Evolutionary conservation across 2,113 vertebrate species (phyloP), one percentile per base, ranked within the genome.

Genomic region (Pelmatolapia mariae): DNA sequence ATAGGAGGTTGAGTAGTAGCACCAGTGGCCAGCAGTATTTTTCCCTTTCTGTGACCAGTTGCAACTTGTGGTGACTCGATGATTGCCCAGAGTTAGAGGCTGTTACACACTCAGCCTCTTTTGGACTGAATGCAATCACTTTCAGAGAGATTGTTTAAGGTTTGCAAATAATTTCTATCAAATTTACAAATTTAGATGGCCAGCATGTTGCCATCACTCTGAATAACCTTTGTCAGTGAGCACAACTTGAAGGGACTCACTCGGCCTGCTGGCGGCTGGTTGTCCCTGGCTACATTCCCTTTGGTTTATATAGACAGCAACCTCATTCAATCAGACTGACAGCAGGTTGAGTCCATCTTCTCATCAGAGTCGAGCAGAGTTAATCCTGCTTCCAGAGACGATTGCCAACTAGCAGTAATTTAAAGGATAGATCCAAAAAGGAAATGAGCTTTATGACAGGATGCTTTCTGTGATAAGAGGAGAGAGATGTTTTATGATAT

Each of bases 331-430:
- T 56, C 53, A 56, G 22, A 56, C 53, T 24, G 53, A 56, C 11
- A 56, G 22, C 22, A 56, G 53, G 4, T 24, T 1, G 53, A 13
- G 31, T 31, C 31, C 31, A 31, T 22, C 0, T 0, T 22, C n/a
- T 22, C n/a, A 11, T 53, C 52, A 54, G 45, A 47, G 52, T 22
- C n/a, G 22, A 56, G 52, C 19, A 0, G 52, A 53, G 54, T 56
- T 56, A 56, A 8, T 56, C 54, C 1, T 56, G 54, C 54, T 56
- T 56, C 54, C 54, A 57, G 54, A 15, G 54, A 57, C 1, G 12
- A 56, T 1, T 13, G 1, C 22, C 53, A 13, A 56, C 53, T 56
- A 56, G 22, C 53, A 56, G 11, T 56, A 24, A 56, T 56, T 56
- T 56, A 24, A 56, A 56, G 53, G 4, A 56, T 24, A 6, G 53